Evolutionary conservation across 2,888 invertebrate species (phyloP).

Genomic region (Alloplasta piceator): DNA sequence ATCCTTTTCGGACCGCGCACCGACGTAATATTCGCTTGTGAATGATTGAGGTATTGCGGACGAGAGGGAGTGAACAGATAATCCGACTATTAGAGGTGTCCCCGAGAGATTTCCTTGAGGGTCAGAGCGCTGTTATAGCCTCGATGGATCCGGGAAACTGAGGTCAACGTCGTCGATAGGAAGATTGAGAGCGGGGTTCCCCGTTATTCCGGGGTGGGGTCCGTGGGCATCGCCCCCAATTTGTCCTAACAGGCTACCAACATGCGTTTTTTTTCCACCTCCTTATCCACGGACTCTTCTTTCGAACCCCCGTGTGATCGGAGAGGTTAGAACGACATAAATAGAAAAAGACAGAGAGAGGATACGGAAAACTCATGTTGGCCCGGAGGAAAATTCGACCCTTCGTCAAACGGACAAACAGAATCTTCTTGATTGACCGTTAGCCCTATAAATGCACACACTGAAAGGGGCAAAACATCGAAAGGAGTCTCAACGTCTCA

Average conservation of each 20-base stretch:
- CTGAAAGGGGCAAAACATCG: not conserved
- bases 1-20: conserved; percentile 72
- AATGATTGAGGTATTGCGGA: conserved; percentile 49
- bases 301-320: conserved; percentile 59
- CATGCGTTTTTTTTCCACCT: conserved; percentile 72
- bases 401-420: conserved; percentile 76
- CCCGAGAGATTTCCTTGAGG: conserved; percentile 77
- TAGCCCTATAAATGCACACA: conserved; percentile 52
- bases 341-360: too few relatives aligned
- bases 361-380: conserved; percentile 25
- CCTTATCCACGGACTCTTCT: conserved; percentile 72
- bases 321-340: conserved; percentile 49
- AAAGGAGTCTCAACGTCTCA: conserved; percentile 26
- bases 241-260: conserved; percentile 81
- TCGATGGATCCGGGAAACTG: conserved; percentile 77
- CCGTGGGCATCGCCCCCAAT: conserved; percentile 78
- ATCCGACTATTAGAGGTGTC: conserved; percentile 83
- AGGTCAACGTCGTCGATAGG: conserved; percentile 76
- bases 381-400: conserved; percentile 50
- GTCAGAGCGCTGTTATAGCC: conserved; percentile 68
- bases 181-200: conserved; percentile 69
- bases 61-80: conserved; percentile 75
- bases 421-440: conserved; percentile 82
- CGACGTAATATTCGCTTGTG: conserved; percentile 71
- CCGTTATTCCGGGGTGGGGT: conserved; percentile 72